Evolutionary conservation across 2,797 vertebrate genomes (phyloP).

Genomic region (Danionella dracula): DNA sequence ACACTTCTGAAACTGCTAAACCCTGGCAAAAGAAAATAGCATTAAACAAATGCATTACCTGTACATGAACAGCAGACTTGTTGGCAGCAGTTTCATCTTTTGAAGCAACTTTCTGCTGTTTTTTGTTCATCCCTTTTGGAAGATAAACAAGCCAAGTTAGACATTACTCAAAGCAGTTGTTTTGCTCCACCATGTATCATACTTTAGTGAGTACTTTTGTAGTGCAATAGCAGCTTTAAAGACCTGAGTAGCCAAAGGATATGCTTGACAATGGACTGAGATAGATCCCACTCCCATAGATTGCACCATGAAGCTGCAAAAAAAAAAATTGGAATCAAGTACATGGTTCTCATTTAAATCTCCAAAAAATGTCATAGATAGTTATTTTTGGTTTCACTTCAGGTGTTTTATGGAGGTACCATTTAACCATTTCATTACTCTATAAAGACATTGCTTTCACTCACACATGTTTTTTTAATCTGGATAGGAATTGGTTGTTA

Average conservation of each 20-base stretch:
- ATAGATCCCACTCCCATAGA: slow-evolving; percentile 89
- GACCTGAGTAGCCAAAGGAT: slow-evolving; percentile 92
- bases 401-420: neutral
- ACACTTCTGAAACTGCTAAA: too few relatives aligned
- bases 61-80: slow-evolving; percentile 73
- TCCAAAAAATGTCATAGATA: neutral
- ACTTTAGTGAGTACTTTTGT: too few relatives aligned
- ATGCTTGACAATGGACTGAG: slow-evolving; percentile 90
- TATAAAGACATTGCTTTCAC: neutral
- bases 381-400: neutral
- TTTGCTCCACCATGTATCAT: too few relatives aligned
- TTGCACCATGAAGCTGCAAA: slow-evolving; percentile 82
- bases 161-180: too few relatives aligned
- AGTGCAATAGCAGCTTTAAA: too few relatives aligned
- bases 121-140: slow-evolving; percentile 86
- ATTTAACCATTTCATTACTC: neutral
- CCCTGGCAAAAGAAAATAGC: neutral
- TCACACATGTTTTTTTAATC: neutral
- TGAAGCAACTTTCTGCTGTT: slow-evolving; percentile 82
- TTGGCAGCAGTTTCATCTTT: slow-evolving; percentile 81
- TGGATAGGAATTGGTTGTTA: slow-evolving; percentile 42
- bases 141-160: neutral
- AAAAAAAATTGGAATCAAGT: slow-evolving; percentile 7
- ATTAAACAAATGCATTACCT: slow-evolving; percentile 60
- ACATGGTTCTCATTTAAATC: neutral